Percentiles rank a stretch among this genome's conserved stretches.
These are phyloP conservation scores for Ceyx melanurus DNA, from an alignment of 2,113 vertebrate genomes.

Conservation along the genomic window DNA sequence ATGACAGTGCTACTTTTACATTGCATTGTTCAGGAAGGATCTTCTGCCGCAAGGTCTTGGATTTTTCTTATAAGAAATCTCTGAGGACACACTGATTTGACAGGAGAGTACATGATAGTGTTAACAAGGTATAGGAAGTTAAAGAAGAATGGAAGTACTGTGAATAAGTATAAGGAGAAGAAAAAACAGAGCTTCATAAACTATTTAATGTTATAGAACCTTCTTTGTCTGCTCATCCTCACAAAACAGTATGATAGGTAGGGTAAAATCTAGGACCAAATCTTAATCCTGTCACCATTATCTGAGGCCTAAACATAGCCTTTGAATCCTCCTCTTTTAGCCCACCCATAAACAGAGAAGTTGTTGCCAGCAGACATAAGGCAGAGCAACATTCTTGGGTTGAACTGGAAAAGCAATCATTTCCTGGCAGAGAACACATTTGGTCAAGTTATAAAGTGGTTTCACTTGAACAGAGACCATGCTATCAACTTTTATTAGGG, in stretches of 20 bases:
- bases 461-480: constrained; percentile 62
- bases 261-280: background rate
- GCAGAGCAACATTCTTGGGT: constrained; percentile 70
- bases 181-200: background rate
- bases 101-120: background rate
- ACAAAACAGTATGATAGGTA: background rate
- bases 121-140: background rate
- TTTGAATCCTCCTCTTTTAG: constrained; percentile 17
- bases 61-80: background rate
- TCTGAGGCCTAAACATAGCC: background rate
- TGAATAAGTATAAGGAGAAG: background rate
- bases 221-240: background rate
- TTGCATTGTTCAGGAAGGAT: background rate
- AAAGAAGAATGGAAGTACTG: background rate
- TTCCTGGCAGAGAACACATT: constrained; percentile 70
- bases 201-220: fast-evolving
- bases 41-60: background rate
- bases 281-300: background rate
- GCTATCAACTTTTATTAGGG: constrained; percentile 72
- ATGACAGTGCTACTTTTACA: background rate
- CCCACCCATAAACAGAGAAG: constrained; percentile 59
- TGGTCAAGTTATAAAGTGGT: constrained; percentile 62
- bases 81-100: background rate
- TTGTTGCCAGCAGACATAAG: constrained; percentile 68
- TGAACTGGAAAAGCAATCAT: constrained; percentile 69